Evolutionary conservation across 2,888 invertebrate species (phyloP), one percentile per base, ranked within the genome.

Genomic region (Dorcus hopei): DNA sequence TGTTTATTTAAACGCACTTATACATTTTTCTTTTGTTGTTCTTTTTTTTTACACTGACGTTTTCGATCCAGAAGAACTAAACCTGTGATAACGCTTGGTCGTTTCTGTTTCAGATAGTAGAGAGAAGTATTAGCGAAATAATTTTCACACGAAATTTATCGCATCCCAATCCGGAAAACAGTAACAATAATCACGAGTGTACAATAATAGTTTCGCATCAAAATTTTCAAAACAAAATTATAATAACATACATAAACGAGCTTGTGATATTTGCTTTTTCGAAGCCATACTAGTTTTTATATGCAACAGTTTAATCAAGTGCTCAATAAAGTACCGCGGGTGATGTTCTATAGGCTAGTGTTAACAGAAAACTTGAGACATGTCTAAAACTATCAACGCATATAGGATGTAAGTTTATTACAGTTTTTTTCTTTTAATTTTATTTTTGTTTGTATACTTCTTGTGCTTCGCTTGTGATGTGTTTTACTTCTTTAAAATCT

Each of bases 371-470:
- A 49, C 14, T 48, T 42, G 51, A 57, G 85, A 83, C 79, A 91
- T 91, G 89, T 92, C 91, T 81, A 92, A 91, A 85, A 90, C 90
- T 78, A 87, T 92, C 79, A 91, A 91, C 84, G 91, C 91, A 76
- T 92, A 92, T 81, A 88, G 91, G 85, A 91, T 92, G 92, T 92
- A 83, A 91, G 90, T 89, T 84, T 74, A 57, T 53, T 59, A 65
- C 64, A 61, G 58, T 64, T 61, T 64, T 69, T 71, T 58, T 62
- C 14, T 50, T 59, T 63, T 66, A 61, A 63, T 65, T 68, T 67
- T 9, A 9, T 67, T 57, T 66, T 57, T 57, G 58, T 58, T 59
- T 57, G 61, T 59, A 53, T 59, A 62, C 63, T 65, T 65, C 59
- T 57, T 62, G 47, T 14, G 41, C 49, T 54, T 59, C 55, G 52